Conservation (phyloP, 2,888 invertebrate species). For the Lypha dubia region DNA sequence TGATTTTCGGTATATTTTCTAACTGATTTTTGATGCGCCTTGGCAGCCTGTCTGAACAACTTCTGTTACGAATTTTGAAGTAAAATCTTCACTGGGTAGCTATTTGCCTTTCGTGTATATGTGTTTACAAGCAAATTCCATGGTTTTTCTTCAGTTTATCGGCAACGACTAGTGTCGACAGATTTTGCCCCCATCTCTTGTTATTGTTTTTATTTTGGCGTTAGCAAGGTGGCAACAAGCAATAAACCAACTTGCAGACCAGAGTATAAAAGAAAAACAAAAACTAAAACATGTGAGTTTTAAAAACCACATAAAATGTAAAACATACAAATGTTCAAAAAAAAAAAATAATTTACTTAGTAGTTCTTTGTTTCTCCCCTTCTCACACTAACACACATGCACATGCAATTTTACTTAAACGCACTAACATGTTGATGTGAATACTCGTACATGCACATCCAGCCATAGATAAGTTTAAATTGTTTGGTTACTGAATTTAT, state of each 20-base stretch:
- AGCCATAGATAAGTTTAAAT: conserved; percentile 7
- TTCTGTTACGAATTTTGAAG: too few relatives aligned
- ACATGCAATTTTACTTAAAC: background rate
- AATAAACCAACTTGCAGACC: conserved; percentile 58
- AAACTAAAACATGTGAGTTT: conserved; percentile 41
- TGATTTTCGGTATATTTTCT: too few relatives aligned
- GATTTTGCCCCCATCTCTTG: conserved; percentile 25
- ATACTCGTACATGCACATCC: too few relatives aligned
- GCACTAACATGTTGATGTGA: background rate
- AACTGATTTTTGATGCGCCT: too few relatives aligned
- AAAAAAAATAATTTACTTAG: too few relatives aligned
- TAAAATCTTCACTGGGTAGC: too few relatives aligned
- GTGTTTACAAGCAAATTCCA: conserved; percentile 25
- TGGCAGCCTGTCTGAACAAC: too few relatives aligned
- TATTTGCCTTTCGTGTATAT: background rate
- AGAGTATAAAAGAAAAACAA: conserved; percentile 3
- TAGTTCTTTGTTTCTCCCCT: background rate
- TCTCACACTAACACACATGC: background rate
- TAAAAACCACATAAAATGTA: conserved; percentile 65
- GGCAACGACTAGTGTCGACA: conserved; percentile 49
- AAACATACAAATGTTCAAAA: conserved; percentile 47
- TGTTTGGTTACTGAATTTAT: conserved; percentile 48
- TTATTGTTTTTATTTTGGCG: background rate
- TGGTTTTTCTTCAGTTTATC: conserved; percentile 42
- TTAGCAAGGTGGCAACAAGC: conserved; percentile 66